Percentiles rank a stretch among this genome's conserved stretches.
These are phyloP conservation scores for Camponotus fellah DNA, from an alignment of 2,888 invertebrate species.

Conservation along the genomic window DNA sequence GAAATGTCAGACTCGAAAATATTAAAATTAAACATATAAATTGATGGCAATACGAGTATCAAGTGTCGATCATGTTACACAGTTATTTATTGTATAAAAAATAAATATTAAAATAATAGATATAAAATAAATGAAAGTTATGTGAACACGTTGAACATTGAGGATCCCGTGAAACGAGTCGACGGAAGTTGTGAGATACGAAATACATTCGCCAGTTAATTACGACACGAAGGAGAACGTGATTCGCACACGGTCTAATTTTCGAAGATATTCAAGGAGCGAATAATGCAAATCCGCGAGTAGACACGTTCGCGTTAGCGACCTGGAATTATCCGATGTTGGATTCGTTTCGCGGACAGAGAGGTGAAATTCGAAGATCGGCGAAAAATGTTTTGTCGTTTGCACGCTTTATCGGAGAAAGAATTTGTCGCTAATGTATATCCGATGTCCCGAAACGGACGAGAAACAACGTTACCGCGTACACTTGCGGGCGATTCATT, in stretches of 20 bases:
- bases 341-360: neutral
- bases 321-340: neutral
- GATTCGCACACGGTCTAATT: neutral
- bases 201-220: conserved; percentile 5
- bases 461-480: neutral
- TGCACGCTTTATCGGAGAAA: neutral
- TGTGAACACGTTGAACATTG: neutral
- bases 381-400: neutral
- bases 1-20: too few species aligned
- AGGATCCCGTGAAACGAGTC: neutral
- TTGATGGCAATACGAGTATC: too few species aligned
- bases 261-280: neutral
- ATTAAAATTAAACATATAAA: too few species aligned
- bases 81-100: too few species aligned
- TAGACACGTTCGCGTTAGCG: neutral
- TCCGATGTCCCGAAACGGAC: neutral
- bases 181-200: neutral
- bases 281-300: neutral
- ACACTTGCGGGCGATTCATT: neutral
- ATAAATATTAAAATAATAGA: too few species aligned
- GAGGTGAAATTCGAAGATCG: neutral
- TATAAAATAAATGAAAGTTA: neutral
- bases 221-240: neutral
- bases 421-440: conserved; percentile 31
- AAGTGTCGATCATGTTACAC: too few species aligned